These are phyloP conservation scores for Helobdella robusta DNA, from an alignment of 2,888 invertebrate genomes.

Conservation along the genomic window DNA sequence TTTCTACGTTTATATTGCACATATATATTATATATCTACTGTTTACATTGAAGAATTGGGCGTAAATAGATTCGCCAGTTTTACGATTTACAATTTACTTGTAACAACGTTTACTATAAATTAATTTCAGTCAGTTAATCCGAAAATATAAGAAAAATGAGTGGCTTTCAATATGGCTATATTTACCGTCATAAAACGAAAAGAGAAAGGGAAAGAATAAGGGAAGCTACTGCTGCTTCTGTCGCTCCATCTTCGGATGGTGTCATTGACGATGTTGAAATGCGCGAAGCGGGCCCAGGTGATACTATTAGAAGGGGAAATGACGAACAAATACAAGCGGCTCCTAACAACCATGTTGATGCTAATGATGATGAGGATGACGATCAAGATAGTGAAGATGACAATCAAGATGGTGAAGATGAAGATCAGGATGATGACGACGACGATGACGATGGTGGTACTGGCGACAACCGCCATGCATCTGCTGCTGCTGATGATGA, in stretches of 20 bases:
- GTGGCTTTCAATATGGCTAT: background rate
- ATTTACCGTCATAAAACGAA: background rate
- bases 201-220: background rate
- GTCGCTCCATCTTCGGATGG: background rate
- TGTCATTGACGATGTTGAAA: background rate
- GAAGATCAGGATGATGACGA: slow-evolving; percentile 19
- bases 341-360: slow-evolving; percentile 12
- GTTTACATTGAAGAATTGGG: too few species aligned
- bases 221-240: background rate
- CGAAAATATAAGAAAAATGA: background rate
- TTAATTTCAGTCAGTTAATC: too few species aligned
- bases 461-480: slow-evolving; percentile 6
- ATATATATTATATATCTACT: too few species aligned
- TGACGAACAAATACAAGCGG: background rate
- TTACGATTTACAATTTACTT: too few species aligned
- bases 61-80: too few species aligned
- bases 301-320: slow-evolving; percentile 2
- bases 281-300: background rate
- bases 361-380: slow-evolving; percentile 15
- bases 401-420: slow-evolving; percentile 10
- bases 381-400: slow-evolving; percentile 15
- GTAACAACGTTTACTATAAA: too few species aligned
- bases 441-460: slow-evolving; percentile 11
- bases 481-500: slow-evolving; percentile 14
- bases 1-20: too few species aligned